These are phyloP conservation scores for Carduelis carduelis DNA, from an alignment of 2,797 vertebrate species.

Conservation along the genomic window DNA sequence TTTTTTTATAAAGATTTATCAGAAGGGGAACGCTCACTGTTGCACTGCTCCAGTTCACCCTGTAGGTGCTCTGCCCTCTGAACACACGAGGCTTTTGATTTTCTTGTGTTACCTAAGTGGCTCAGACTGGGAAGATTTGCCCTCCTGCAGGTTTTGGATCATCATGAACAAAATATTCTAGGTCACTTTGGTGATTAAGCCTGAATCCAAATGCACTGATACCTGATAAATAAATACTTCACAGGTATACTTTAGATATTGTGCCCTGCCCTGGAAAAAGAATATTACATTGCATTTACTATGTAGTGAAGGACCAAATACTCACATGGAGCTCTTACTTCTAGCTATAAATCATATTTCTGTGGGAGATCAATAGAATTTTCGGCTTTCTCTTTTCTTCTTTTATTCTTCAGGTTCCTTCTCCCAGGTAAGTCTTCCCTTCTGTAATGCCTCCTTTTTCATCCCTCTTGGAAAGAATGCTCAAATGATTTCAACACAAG, in stretches of 20 bases:
- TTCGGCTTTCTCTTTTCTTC: background rate
- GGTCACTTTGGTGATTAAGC: background rate
- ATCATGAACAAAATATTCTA: background rate
- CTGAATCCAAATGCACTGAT: background rate
- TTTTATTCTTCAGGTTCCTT: background rate
- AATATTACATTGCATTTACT: background rate
- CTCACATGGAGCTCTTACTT: background rate
- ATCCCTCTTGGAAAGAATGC: background rate
- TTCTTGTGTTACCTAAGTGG: background rate
- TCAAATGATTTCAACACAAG: background rate
- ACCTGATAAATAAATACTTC: background rate
- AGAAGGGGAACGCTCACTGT: background rate
- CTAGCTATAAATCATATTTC: background rate
- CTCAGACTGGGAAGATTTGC: background rate
- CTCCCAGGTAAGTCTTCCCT: background rate
- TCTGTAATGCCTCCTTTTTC: background rate
- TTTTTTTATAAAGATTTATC: background rate
- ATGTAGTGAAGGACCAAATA: background rate
- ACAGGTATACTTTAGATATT: background rate
- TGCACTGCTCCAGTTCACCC: rapidly evolving
- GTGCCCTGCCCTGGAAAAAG: background rate
- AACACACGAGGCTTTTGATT: background rate
- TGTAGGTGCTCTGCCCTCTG: background rate
- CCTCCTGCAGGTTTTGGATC: background rate
- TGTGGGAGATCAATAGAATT: background rate